phyloP scores from a whole-genome alignment of 2,888 invertebrate genomes.

The Buathra laborator region DNA sequence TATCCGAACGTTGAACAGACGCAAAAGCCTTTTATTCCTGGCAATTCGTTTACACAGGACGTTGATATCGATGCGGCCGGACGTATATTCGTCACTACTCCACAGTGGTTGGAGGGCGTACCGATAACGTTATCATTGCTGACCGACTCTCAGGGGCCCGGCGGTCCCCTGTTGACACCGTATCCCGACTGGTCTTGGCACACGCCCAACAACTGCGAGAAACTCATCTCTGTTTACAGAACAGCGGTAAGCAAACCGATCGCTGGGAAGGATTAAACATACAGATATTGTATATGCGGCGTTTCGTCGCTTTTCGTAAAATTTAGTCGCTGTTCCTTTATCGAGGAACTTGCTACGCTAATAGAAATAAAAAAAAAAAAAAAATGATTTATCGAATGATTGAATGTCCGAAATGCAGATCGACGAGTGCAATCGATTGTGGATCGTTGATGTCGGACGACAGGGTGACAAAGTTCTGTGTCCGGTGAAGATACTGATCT shows the following conservation, averaged over 20 bases:
- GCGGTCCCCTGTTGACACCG: constrained; percentile 82
- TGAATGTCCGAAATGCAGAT: constrained; percentile 75
- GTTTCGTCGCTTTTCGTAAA: neutral
- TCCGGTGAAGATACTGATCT: constrained; percentile 83
- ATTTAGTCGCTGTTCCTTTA: neutral
- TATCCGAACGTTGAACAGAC: constrained; percentile 77
- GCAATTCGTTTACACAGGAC: constrained; percentile 83
- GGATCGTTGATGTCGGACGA: constrained; percentile 84
- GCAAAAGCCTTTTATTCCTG: constrained; percentile 79
- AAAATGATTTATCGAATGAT: constrained; percentile 19
- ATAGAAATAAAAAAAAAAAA: neutral
- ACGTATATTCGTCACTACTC: constrained; percentile 83
- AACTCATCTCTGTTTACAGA: constrained; percentile 83
- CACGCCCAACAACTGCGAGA: constrained; percentile 77
- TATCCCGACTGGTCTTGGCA: constrained; percentile 84
- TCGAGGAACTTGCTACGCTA: neutral
- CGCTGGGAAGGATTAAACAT: constrained; percentile 11
- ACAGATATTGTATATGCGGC: neutral
- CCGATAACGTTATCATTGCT: constrained; percentile 83
- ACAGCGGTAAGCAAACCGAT: constrained; percentile 80
- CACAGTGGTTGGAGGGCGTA: constrained; percentile 83
- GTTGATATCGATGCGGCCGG: constrained; percentile 81
- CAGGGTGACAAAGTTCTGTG: constrained; percentile 76
- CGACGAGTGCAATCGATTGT: constrained; percentile 85
- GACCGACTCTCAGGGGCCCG: constrained; percentile 76